Base-by-base conservation (phyloP, 2,888 invertebrate genomes). In the Melangyna quadrimaculata region DNA sequence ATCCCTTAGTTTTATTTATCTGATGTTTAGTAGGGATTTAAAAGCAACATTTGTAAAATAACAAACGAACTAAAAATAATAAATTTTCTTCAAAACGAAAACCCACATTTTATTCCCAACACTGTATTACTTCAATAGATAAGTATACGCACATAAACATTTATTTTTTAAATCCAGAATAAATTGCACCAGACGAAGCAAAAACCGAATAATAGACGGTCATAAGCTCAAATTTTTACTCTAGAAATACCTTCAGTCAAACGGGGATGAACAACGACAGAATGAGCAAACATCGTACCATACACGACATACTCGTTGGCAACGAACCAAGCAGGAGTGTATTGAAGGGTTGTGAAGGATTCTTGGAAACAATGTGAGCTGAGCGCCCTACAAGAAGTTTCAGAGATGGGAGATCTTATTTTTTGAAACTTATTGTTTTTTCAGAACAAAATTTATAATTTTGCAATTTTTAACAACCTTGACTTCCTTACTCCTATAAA, bases 141-240 rank as follows among this genome's bases (percentile, higher is more conserved):
- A 14, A 37, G n/a, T 17, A n/a, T n/a, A 17, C 2, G 8, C 17
- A 19, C 19, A 19, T n/a, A n/a, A n/a, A n/a, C n/a, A n/a, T n/a
- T n/a, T n/a, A n/a, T n/a, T n/a, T n/a, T n/a, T n/a, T n/a, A n/a
- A n/a, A n/a, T n/a, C 40, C 40, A 51, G 81, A 78, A 81, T 74
- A 81, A 81, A 86, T 86, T 81, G 63, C 19, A 61, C 81, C n/a
- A 57, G 2, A 45, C 69, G 72, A 75, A 80, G 71, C 55, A 61
- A 72, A 35, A 67, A 9, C 32, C 14, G 3, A 65, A 65, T 45
- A 65, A 65, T 75, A 35, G 27, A 55, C 32, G 29, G 48, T 45
- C 48, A 61, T 53, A 53, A 65, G 70, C 48, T 12, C 29, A 22
- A 70, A 67, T 40, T 14, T 10, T 67, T 55, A 19, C 17, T n/a